Conservation (phyloP, 2,888 invertebrate species). For the Ectemnius continuus region DNA sequence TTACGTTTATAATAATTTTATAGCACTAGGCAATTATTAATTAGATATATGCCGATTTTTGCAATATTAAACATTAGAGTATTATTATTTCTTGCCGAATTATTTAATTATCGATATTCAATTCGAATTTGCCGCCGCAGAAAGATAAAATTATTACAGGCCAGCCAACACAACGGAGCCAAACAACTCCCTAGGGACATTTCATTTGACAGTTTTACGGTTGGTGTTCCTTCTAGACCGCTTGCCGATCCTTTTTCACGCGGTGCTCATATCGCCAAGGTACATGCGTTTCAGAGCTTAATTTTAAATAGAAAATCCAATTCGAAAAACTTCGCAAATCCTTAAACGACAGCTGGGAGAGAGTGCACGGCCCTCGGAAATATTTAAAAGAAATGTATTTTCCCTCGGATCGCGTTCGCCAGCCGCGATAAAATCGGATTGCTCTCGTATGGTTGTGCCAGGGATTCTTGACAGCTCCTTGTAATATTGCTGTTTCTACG, state of each 20-base stretch:
- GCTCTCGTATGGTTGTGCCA: slow-evolving; percentile 12
- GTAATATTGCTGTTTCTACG: slow-evolving; percentile 7
- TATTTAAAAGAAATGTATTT: slow-evolving; percentile 31
- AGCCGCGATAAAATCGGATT: slow-evolving; percentile 51
- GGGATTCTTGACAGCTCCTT: slow-evolving; percentile 32
- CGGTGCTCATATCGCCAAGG: slow-evolving; percentile 64
- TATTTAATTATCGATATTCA: too few relatives aligned
- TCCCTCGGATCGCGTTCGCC: slow-evolving; percentile 37
- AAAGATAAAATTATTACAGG: neutral
- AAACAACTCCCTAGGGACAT: slow-evolving; percentile 22
- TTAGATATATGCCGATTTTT: too few relatives aligned
- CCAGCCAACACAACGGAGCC: slow-evolving; percentile 6
- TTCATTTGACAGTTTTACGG: neutral
- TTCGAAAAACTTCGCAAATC: slow-evolving; percentile 28
- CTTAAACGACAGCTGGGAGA: slow-evolving; percentile 35
- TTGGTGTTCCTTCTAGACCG: slow-evolving; percentile 69
- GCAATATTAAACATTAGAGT: too few relatives aligned
- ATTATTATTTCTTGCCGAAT: too few relatives aligned
- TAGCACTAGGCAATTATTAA: too few relatives aligned
- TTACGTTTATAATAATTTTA: too few relatives aligned
- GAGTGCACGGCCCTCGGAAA: slow-evolving; percentile 3
- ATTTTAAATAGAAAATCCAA: slow-evolving; percentile 42
- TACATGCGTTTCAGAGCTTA: slow-evolving; percentile 56
- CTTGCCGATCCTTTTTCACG: slow-evolving; percentile 60
- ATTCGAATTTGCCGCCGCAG: too few relatives aligned